phyloP scores from a whole-genome alignment of 2,888 invertebrate genomes.

The Ectemnius cavifrons region DNA sequence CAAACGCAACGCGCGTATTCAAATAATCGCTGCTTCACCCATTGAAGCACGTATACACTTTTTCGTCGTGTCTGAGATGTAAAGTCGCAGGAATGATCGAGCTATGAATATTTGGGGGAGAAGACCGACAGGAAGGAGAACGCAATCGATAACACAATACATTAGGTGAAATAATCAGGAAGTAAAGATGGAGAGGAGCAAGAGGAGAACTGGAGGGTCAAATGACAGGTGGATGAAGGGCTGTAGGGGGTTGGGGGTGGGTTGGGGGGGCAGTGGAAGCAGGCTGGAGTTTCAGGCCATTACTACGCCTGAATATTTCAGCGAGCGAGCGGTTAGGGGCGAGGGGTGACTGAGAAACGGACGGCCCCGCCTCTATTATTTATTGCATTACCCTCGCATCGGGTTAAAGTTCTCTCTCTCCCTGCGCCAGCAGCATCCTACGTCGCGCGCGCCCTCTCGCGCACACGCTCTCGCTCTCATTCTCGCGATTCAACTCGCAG shows the following conservation, averaged over 20 bases:
- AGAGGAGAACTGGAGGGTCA: constrained; percentile 37
- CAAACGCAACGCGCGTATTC: too few species aligned
- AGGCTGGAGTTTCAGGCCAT: constrained; percentile 62
- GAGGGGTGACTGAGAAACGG: constrained; percentile 59
- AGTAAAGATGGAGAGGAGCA: constrained; percentile 38
- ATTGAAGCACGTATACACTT: too few species aligned
- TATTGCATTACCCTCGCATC: constrained; percentile 66
- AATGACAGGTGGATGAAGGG: constrained; percentile 61
- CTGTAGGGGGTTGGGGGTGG: constrained; percentile 14
- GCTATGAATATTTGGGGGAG: too few species aligned
- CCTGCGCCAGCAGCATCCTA: constrained; percentile 21
- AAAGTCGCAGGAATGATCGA: too few species aligned
- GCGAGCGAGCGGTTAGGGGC: constrained; percentile 42
- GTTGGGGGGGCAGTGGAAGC: too few species aligned
- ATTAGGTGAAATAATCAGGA: background rate
- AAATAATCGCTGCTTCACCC: too few species aligned
- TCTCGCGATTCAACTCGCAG: too few species aligned
- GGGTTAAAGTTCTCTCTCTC: constrained; percentile 44
- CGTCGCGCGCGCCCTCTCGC: constrained; percentile 17
- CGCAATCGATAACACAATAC: background rate
- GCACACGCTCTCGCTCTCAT: constrained; percentile 17
- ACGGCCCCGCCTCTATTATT: constrained; percentile 70
- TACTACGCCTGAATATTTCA: constrained; percentile 69
- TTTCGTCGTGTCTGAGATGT: too few species aligned
- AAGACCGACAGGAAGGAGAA: too few species aligned